Evolutionary conservation across 1,140 invertebrate genomes (phyloP), one percentile per base, ranked within the genome.

Genomic region (Diplogasteroides magnus): DNA sequence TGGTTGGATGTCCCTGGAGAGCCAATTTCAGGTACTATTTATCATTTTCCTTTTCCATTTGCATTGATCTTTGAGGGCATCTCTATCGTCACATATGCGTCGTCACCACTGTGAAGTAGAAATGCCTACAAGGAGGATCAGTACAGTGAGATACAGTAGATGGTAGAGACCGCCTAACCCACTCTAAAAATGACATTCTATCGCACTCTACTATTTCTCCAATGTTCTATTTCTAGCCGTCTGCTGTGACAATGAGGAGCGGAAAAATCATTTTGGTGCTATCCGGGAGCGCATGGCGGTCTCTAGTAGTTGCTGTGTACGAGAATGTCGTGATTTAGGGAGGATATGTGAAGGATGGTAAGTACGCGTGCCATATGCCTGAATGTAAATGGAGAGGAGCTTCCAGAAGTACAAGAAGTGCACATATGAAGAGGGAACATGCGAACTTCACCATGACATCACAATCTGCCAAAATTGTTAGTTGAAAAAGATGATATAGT

Each of bases 11-110:
- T 65, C 2, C 25, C 27, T 72, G 70, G 70, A 62, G 61, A 27
- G 70, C 64, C 0, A 72, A 67, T 55, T 72, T 55, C 60, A 61
- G 64, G 57, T 71, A n/a, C n/a, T n/a, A n/a, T n/a, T n/a, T n/a
- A n/a, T n/a, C n/a, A 61, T 31, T 19, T 48, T 48, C 48, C 1
- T 19, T 3, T 32, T 1, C 23, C 37, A 11, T 48, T 11, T 48
- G 6, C 6, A 68, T 1, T 0, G n/a, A 13, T 25, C 11, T 63
- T 68, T 11, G n/a, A 67, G 61, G 32, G 67, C 67, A 19, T 23
- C 29, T 6, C 25, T 60, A 55, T 55, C 61, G n/a, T 26, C 65
- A 2, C 70, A 72, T 26, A 72, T 72, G 64, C 57, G 60, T 25
- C 48, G 28, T 28, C 3, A 26, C 6, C 70, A 72, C 31, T 60